Percentiles rank a stretch among this genome's conserved stretches.
phyloP scores from a whole-genome alignment of 2,113 vertebrate species.

The Carlito syrichta region DNA sequence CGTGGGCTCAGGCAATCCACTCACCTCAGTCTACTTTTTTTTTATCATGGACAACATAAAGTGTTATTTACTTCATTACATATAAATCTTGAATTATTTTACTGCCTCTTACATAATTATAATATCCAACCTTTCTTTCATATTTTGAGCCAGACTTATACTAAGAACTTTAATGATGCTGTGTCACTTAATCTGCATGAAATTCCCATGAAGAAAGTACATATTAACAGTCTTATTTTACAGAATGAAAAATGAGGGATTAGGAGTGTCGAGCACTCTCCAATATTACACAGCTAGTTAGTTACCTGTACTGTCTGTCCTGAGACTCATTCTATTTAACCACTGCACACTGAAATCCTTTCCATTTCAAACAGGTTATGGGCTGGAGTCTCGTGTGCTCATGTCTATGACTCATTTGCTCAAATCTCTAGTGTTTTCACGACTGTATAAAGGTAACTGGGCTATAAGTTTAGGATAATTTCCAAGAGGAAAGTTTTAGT shows the following conservation, averaged over 20 bases:
- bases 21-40: too few species aligned
- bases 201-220: neutral
- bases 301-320: neutral
- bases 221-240: too few species aligned
- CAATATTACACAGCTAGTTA: fast-evolving
- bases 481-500: neutral
- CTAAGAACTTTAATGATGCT: fast-evolving
- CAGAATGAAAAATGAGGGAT: neutral
- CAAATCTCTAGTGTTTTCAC: neutral
- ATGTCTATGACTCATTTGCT: neutral
- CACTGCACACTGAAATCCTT: fast-evolving
- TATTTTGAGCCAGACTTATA: neutral
- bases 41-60: neutral
- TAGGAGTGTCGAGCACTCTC: neutral
- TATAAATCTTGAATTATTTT: neutral
- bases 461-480: neutral
- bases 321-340: neutral
- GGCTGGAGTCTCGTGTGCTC: fast-evolving
- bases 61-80: neutral
- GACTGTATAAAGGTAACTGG: neutral
- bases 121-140: neutral
- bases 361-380: neutral
- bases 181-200: neutral
- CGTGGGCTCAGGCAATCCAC: too few species aligned
- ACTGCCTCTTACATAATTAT: neutral